Evolutionary conservation across 1,140 invertebrate species (phyloP).

Genomic region (Drosophila littoralis): DNA sequence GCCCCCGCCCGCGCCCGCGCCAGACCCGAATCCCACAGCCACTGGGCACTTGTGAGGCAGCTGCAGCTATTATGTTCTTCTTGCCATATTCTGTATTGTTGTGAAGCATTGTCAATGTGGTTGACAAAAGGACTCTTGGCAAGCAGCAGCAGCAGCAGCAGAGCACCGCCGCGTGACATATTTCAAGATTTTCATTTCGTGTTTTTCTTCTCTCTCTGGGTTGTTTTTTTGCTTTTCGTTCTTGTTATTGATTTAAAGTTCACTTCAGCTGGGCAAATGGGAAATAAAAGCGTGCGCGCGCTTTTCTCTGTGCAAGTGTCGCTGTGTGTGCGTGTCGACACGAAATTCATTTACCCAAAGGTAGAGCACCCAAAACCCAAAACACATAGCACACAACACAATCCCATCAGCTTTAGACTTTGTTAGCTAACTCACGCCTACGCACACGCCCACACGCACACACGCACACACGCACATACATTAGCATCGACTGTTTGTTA

Average conservation of each 20-base stretch:
- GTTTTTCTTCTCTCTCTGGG: not conserved
- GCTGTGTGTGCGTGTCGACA: constrained; percentile 36
- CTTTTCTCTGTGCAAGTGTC: constrained; percentile 47
- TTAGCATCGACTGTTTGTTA: constrained; percentile 4
- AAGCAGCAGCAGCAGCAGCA: constrained; percentile 9
- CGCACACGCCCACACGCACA: constrained; percentile 18
- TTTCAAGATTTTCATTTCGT: constrained; percentile 42
- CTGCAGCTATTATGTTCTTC: constrained; percentile 38
- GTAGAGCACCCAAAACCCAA: constrained; percentile 32
- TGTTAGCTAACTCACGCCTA: constrained; percentile 36
- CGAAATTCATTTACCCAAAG: constrained; percentile 70
- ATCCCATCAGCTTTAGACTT: constrained; percentile 21
- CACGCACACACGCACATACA: not conserved
- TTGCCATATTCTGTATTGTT: constrained; percentile 54
- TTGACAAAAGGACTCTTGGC: constrained; percentile 75
- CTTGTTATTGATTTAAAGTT: constrained; percentile 78
- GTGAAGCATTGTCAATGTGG: constrained; percentile 72
- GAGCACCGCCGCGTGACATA: constrained; percentile 33
- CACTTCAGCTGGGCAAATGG: constrained; percentile 52
- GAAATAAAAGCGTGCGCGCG: constrained; percentile 41
- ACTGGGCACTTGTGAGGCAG: constrained; percentile 38
- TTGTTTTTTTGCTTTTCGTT: not conserved
- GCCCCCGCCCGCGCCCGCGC: not conserved
- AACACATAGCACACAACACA: constrained; percentile 14
- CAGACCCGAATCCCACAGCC: not conserved